Evolutionary conservation across 2,888 invertebrate genomes (phyloP).

Genomic region (Rhynchonema sp.): DNA sequence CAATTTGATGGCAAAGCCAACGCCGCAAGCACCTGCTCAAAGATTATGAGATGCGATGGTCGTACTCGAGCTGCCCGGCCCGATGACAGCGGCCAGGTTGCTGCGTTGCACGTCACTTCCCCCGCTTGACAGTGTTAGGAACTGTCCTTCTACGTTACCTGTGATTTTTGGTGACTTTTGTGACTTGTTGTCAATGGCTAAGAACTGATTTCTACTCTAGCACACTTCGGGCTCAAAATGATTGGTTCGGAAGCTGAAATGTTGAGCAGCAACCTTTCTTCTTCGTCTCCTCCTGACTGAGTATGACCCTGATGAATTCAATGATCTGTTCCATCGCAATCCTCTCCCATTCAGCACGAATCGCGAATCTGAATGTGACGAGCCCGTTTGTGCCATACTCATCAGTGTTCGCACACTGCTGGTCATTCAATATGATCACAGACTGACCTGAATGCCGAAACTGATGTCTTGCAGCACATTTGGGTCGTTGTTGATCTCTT

Average conservation of each 20-base stretch:
- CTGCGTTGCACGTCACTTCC: too few species aligned
- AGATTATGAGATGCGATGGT: slow-evolving; percentile 52
- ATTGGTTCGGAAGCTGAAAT: too few species aligned
- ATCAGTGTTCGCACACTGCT: background rate
- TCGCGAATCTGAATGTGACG: slow-evolving; percentile 35
- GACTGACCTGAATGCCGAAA: slow-evolving; percentile 48
- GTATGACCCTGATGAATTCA: slow-evolving; percentile 18
- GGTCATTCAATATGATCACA: background rate
- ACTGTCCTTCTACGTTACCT: too few species aligned
- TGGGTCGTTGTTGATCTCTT: slow-evolving; percentile 43
- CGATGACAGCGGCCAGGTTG: slow-evolving; percentile 38
- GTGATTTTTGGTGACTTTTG: too few species aligned
- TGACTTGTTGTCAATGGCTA: too few species aligned
- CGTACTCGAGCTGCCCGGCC: slow-evolving; percentile 50
- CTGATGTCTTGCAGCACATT: slow-evolving; percentile 40
- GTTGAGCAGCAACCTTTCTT: too few species aligned
- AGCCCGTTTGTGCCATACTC: background rate
- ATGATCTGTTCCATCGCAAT: slow-evolving; percentile 57
- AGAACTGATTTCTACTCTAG: too few species aligned
- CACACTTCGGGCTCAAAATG: too few species aligned
- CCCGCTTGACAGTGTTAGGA: too few species aligned
- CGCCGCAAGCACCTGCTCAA: slow-evolving; percentile 38
- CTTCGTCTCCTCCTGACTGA: slow-evolving; percentile 5
- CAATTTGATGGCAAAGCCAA: background rate
- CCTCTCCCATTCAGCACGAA: slow-evolving; percentile 58